Evolutionary conservation across 2,113 vertebrate genomes (phyloP), one percentile per base, ranked within the genome.

Genomic region (Sakesphorus luctuosus): DNA sequence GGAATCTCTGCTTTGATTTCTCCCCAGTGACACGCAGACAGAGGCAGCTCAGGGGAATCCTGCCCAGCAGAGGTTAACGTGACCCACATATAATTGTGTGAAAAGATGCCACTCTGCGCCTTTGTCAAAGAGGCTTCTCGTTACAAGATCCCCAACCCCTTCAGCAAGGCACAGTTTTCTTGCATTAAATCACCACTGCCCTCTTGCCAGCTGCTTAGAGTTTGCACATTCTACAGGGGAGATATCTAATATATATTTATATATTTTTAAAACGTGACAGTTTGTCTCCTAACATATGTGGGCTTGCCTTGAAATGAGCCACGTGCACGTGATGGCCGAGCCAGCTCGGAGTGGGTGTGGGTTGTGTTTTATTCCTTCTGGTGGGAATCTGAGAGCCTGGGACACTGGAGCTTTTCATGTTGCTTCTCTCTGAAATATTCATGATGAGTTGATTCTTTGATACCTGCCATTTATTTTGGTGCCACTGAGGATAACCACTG

Each of bases 21-120:
- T 68, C 72, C 23, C n/a, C 75, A 72, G 89, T 3, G 7, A n/a
- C 87, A 47, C 2, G 14, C 72, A 52, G 92, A 86, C 88, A 23
- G 92, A 75, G 90, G 94, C 88, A 87, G 92, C 92, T 93, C 61
- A 80, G 71, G 94, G 92, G 86, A 96, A 93, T 92, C 80, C 82
- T 96, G 96, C 91, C 86, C 89, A 94, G 96, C 97, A 97, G 95
- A 97, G 97, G 97, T 97, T 98, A 97, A 97, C 46, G 87, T 98
- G 97, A 98, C 97, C 97, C 97, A 97, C 94, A 98, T 98, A 97
- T 97, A 96, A 96, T 96, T 94, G 96, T 96, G 96, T 97, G 97
- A 97, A 97, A 97, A 97, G 96, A 97, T 97, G 96, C 96, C 96
- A 96, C 96, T 97, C 97, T 87, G 95, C 7, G 92, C 97, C 95